Base-by-base conservation (phyloP, 2,797 vertebrate species). In the Austrolebias charrua region DNA sequence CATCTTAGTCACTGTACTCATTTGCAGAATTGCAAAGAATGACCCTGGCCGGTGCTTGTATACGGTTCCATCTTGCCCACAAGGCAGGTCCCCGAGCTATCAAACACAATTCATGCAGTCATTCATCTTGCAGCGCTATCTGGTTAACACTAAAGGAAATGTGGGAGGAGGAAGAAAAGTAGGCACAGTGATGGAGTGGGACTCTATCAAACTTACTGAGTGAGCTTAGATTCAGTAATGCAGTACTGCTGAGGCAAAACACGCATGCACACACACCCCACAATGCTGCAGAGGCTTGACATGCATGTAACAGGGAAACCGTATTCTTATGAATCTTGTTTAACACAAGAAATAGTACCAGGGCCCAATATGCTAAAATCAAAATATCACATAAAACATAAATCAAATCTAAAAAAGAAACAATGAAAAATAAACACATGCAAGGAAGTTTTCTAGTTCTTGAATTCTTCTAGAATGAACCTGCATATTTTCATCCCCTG, bases 31-130 rank as follows among this genome's bases (percentile, higher is more conserved):
- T 47, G 18, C 16, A 65, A 51, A 61, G 50, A 79, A 60, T 74
- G 58, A 78, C 80, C 66, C 73, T 50, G 48, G 53, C 60, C 57
- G 55, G 31, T 28, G 19, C 61, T 48, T 43, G 5, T 51, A 60
- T n/a, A 45, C 54, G 20, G 55, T 59, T 79, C 65, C 59, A 43
- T 48, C 54, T 14, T 42, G 66, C 50, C 51, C 65, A 76, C 54
- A 12, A 63, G 9, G 54, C 66, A 78, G 69, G 76, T 85, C 85
- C 75, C 82, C 10, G 66, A 86, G 76, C 86, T 65, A 81, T 89
- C 80, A 78, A 60, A 78, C 60, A 73, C 79, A 71, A 83, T 86
- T 85, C 80, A 80, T 71, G 66, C 42, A 66, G 81, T 62, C 75
- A 70, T 84, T 86, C 63, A 77, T 88, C 75, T 86, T 45, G 13